These are phyloP conservation scores for Eremobia ochroleuca DNA, from an alignment of 2,888 invertebrate genomes.

Conservation along the genomic window DNA sequence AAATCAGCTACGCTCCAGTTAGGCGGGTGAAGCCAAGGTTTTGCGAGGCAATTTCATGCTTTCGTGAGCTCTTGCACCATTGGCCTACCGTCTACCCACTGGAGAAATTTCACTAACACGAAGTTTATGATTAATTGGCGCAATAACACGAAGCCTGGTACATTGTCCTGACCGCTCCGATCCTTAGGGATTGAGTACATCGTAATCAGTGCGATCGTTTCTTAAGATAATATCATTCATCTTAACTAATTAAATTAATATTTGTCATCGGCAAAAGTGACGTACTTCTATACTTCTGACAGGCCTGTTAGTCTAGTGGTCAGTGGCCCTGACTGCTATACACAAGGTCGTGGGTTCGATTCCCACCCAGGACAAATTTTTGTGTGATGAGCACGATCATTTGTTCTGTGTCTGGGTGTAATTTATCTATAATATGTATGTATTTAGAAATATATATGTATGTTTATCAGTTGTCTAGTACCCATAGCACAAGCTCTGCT, in stretches of 20 bases:
- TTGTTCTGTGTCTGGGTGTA: no score
- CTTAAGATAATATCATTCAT: slow-evolving; percentile 58
- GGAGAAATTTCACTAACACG: slow-evolving; percentile 89
- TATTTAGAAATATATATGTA: no score
- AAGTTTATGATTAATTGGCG: slow-evolving; percentile 90
- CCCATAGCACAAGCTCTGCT: no score
- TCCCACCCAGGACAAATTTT: no score
- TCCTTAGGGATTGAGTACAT: slow-evolving; percentile 60
- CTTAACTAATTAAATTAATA: slow-evolving; percentile 42
- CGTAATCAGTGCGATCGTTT: slow-evolving; percentile 51
- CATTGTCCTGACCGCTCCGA: slow-evolving; percentile 76
- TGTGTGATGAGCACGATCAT: no score
- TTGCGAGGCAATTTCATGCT: slow-evolving; percentile 90
- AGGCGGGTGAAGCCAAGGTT: slow-evolving; percentile 81
- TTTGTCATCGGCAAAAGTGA: neutral
- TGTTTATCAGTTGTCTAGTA: no score
- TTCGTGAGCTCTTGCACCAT: slow-evolving; percentile 88
- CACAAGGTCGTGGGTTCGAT: no score
- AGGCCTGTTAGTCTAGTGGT: no score
- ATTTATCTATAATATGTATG: no score
- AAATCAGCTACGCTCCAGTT: slow-evolving; percentile 85
- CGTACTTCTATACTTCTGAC: no score
- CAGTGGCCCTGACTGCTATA: no score
- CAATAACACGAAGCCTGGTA: slow-evolving; percentile 87
- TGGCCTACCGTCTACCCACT: slow-evolving; percentile 77